These are phyloP conservation scores for Euwallacea similis DNA, from an alignment of 1,140 invertebrate genomes.

Conservation along the genomic window DNA sequence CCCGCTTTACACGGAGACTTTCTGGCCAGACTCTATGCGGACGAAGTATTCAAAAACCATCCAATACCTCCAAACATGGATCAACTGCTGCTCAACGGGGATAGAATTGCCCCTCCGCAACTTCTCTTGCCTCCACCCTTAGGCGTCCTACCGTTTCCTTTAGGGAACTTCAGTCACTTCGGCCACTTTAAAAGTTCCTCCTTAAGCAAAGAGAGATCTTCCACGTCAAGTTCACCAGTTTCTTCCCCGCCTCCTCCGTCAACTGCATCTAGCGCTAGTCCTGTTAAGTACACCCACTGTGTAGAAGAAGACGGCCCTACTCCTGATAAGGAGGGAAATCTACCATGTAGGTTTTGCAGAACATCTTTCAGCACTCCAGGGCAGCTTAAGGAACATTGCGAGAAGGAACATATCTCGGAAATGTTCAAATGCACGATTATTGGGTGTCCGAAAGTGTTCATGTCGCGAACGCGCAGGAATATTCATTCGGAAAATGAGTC, in stretches of 20 bases:
- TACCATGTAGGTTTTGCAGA: constrained; percentile 68
- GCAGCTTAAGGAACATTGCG: constrained; percentile 68
- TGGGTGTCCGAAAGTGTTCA: constrained; percentile 81
- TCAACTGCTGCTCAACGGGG: constrained; percentile 54
- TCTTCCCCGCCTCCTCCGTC: constrained; percentile 47
- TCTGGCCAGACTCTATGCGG: constrained; percentile 77
- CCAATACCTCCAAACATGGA: constrained; percentile 53
- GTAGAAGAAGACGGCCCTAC: constrained; percentile 61
- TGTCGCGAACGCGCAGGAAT: constrained; percentile 73
- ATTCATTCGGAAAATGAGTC: constrained; percentile 66
- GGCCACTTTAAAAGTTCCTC: constrained; percentile 50
- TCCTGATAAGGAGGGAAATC: constrained; percentile 63
- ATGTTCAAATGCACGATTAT: constrained; percentile 79
- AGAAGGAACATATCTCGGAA: constrained; percentile 67
- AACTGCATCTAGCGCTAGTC: constrained; percentile 40
- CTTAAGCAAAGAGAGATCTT: constrained; percentile 50
- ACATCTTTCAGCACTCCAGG: constrained; percentile 62
- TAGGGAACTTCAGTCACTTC: constrained; percentile 56
- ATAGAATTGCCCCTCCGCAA: constrained; percentile 56
- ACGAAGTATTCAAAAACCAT: constrained; percentile 58
- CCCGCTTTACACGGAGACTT: constrained; percentile 74
- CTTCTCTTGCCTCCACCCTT: constrained; percentile 56
- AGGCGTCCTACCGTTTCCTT: constrained; percentile 51
- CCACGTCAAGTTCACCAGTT: constrained; percentile 53
- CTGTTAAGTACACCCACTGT: constrained; percentile 52